phyloP scores from a whole-genome alignment of 2,113 vertebrate species.

The Nansenia antarctica region DNA sequence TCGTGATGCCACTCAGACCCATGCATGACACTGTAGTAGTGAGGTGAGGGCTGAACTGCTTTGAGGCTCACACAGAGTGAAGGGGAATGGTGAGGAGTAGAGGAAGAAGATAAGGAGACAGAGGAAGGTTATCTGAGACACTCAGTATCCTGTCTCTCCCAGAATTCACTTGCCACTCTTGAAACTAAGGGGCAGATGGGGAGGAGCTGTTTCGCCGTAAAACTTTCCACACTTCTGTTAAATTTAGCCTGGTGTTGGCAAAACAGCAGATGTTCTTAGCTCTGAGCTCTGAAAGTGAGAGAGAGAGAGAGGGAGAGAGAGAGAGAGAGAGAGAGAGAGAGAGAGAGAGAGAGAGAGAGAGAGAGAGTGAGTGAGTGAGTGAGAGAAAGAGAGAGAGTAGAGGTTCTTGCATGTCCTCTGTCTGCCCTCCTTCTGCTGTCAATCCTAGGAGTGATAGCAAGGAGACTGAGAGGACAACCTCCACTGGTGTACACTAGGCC shows the following conservation, averaged over 20 bases:
- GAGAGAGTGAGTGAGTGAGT: conserved; percentile 3
- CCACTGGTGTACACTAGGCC: conserved; percentile 1
- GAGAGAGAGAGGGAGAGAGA: conserved; percentile 14
- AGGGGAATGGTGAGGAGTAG: too few relatives aligned
- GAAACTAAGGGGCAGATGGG: conserved; percentile 53
- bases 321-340: conserved; percentile 24
- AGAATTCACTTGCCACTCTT: conserved; percentile 17
- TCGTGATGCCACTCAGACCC: conserved; percentile 36
- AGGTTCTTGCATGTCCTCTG: conserved; percentile 16
- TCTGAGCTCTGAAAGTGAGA: conserved; percentile 30
- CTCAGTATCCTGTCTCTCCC: conserved; percentile 11
- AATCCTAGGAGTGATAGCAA: conserved; percentile 48
- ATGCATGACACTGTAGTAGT: too few relatives aligned
- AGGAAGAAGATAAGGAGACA: neutral
- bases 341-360: conserved; percentile 13
- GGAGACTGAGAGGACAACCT: conserved; percentile 50
- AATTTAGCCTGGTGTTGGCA: conserved; percentile 58
- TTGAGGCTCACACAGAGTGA: too few relatives aligned
- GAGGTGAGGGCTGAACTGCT: too few relatives aligned
- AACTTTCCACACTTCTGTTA: conserved; percentile 60
- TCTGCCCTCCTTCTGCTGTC: conserved; percentile 19
- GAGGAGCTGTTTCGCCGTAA: conserved; percentile 34
- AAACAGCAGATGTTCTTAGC: conserved; percentile 62
- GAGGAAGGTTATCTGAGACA: conserved; percentile 37
- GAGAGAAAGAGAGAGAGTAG: neutral